These are phyloP conservation scores for Margaritifera margaritifera DNA, from an alignment of 2,888 invertebrate genomes.

Conservation along the genomic window DNA sequence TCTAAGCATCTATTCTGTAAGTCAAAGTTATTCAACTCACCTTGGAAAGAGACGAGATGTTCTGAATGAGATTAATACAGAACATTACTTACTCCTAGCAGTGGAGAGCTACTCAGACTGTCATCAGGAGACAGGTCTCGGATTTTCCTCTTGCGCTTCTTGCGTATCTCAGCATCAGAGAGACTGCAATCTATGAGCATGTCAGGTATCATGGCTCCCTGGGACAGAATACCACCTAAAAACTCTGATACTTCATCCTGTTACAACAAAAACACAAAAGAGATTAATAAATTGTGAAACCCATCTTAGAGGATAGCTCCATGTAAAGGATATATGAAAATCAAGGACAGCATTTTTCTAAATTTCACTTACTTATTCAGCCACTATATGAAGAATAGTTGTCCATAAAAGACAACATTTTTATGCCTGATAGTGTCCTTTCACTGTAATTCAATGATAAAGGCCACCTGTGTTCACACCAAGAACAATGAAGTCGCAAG, in stretches of 20 bases:
- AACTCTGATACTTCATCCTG: slow-evolving; percentile 73
- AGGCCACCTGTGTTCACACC: too few relatives aligned
- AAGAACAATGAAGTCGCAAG: too few relatives aligned
- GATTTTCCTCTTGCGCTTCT: slow-evolving; percentile 27
- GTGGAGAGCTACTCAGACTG: not conserved
- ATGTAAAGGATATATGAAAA: not conserved
- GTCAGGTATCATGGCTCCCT: slow-evolving; percentile 43
- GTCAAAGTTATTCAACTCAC: too few relatives aligned
- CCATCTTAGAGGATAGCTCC: not conserved
- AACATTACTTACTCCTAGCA: not conserved
- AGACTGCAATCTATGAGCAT: slow-evolving; percentile 32
- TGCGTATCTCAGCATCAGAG: slow-evolving; percentile 42
- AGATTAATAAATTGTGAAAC: not conserved
- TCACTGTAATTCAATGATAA: too few relatives aligned
- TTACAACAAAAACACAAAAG: slow-evolving; percentile 16
- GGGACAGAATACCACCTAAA: slow-evolving; percentile 70
- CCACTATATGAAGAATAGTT: too few relatives aligned
- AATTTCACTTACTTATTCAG: too few relatives aligned
- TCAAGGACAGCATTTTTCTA: too few relatives aligned
- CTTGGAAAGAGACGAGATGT: not conserved
- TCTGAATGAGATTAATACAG: not conserved
- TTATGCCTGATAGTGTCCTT: too few relatives aligned
- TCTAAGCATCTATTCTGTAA: too few relatives aligned
- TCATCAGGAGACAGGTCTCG: not conserved
- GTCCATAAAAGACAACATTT: too few relatives aligned